Evolutionary conservation across 2,797 vertebrate genomes (phyloP).

Genomic region (Denticeps clupeoides): DNA sequence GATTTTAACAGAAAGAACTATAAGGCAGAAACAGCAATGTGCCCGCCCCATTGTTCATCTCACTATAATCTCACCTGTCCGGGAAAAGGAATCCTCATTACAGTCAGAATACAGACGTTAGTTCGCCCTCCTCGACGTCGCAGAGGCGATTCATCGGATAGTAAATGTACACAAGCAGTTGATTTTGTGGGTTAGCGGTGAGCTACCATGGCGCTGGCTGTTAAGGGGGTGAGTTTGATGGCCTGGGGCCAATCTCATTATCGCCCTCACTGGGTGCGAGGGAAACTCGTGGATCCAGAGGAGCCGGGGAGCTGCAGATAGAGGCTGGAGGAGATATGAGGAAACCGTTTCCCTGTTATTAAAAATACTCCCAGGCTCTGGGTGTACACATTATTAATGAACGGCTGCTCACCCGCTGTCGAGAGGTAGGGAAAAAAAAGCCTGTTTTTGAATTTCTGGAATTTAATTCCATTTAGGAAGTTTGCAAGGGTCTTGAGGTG

Average conservation of each 20-base stretch:
- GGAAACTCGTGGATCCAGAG: constrained; percentile 29
- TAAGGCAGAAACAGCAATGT: too few species aligned
- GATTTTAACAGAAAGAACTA: too few species aligned
- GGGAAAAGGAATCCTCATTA: constrained; percentile 17
- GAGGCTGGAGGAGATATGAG: constrained; percentile 6
- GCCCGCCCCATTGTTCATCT: background rate
- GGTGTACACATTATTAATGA: background rate
- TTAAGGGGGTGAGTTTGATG: constrained; percentile 29
- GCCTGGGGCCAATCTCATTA: constrained; percentile 36
- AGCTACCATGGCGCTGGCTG: constrained; percentile 23
- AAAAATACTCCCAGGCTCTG: constrained; percentile 8
- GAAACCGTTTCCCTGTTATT: constrained; percentile 10
- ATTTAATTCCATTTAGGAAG: background rate
- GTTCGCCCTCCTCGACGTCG: constrained; percentile 15
- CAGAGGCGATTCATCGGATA: constrained; percentile 1
- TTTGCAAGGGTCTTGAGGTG: background rate
- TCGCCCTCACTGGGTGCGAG: constrained; percentile 30
- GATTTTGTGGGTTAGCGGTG: constrained; percentile 13
- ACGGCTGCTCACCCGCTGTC: background rate
- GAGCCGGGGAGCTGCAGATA: constrained; percentile 10
- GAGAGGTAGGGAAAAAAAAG: background rate
- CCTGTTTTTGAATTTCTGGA: too few species aligned
- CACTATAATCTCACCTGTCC: background rate
- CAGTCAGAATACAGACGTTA: constrained; percentile 19
- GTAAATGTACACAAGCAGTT: constrained; percentile 8